Base-by-base conservation (phyloP, 2,113 vertebrate species). In the Chamaea fasciata region DNA sequence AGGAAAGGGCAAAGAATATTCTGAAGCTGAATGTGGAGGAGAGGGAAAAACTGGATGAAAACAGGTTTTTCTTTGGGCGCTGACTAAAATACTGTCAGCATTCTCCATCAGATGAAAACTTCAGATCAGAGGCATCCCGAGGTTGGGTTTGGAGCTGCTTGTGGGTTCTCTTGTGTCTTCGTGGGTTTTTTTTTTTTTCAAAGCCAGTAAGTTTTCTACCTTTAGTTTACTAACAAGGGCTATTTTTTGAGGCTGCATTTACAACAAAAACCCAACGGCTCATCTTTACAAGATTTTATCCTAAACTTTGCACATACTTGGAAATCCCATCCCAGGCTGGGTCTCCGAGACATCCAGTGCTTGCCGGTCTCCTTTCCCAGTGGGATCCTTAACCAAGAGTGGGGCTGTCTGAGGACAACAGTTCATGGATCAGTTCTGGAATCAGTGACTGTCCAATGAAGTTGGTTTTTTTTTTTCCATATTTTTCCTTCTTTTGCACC, bases 401-500 rank as follows among this genome's bases (percentile, higher is more conserved):
- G 80, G 69, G 87, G 75, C 94, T 68, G 91, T 81, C 80, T 35
- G 92, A 96, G 93, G 74, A 49, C 55, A 83, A 59, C 74, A 39
- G 79, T 63, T 85, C 50, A 20, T 87, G 64, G 81, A 49, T 85
- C 87, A 42, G 83, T 96, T 91, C 47, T 53, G 77, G 80, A 88
- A 83, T 92, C 65, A 49, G 39, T 89, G 93, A 83, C 74, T 89
- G 83, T 74, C 92, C 94, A 63, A 15, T 73, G 88, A 93, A 85
- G 62, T 41, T n/a, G n/a, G n/a, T n/a, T n/a, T n/a, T 39, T 39
- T 95, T 77, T 91, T 91, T 93, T 94, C 93, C 71, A 6, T 96
- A 21, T 88, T 89, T 74, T 90, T 64, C 82, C 52, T 92, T 95
- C 89, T 96, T 94, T 96, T 85, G 85, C 92, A 96, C 96, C 97